Evolutionary conservation across 2,113 vertebrate genomes (phyloP).

Genomic region (Saccopteryx bilineata): DNA sequence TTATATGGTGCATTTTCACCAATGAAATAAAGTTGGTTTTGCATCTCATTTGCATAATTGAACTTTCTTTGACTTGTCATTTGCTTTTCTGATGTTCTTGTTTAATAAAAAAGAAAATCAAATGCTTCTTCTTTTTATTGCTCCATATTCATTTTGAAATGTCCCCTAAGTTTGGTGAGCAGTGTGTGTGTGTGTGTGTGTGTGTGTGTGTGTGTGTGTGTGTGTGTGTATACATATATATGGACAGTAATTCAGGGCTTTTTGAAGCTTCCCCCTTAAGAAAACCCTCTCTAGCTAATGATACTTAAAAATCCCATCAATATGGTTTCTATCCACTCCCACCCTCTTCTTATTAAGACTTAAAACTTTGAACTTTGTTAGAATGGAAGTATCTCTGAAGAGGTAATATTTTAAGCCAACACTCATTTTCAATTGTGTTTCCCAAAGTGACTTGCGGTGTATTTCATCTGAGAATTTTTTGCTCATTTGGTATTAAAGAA

Average conservation of each 20-base stretch:
- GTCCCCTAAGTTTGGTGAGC: no score
- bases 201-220: no score
- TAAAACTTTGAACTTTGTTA: conserved; percentile 22
- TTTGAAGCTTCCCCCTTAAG: neutral
- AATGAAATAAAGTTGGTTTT: no score
- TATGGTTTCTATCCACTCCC: neutral
- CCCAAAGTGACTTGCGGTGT: neutral
- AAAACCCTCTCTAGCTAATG: neutral
- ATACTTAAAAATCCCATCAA: neutral
- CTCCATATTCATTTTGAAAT: no score
- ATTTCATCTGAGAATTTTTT: neutral
- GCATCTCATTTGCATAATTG: no score
- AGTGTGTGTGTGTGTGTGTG: no score
- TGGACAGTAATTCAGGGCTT: neutral
- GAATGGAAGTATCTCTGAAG: neutral
- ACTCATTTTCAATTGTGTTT: conserved; percentile 22
- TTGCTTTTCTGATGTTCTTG: no score
- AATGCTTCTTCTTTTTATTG: no score
- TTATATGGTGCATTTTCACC: no score
- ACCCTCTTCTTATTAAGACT: neutral
- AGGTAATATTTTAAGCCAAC: conserved; percentile 43
- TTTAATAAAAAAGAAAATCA: no score
- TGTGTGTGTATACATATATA: neutral
- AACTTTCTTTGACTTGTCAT: no score
- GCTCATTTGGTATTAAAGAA: conserved; percentile 6